Evolutionary conservation across 1,140 invertebrate species (phyloP), one percentile per base, ranked within the genome.

Genomic region (Apis florea): DNA sequence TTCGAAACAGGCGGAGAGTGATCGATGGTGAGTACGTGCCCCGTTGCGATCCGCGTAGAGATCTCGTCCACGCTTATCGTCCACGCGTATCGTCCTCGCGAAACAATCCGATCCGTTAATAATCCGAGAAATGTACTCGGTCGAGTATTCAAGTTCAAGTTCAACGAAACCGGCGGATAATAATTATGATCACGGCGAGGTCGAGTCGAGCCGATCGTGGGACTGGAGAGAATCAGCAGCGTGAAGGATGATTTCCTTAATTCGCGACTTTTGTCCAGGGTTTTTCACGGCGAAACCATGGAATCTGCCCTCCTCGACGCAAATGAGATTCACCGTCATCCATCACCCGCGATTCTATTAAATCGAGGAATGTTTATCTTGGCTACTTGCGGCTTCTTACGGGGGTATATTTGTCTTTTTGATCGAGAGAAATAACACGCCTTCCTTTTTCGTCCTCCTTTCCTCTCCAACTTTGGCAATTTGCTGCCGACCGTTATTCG

Each of bases 151-250:
- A n/a, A n/a, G n/a, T n/a, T n/a, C n/a, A n/a, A n/a, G n/a, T n/a
- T n/a, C n/a, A n/a, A n/a, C n/a, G n/a, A n/a, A n/a, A n/a, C n/a
- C n/a, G n/a, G n/a, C n/a, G n/a, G n/a, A n/a, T n/a, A n/a, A n/a
- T n/a, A 77, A 87, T 86, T 86, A 83, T 79, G 76, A 73, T 75
- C 73, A 72, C 13, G n/a, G n/a, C 82, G 12, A 15, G 40, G 63
- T 54, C 53, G 19, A 51, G n/a, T n/a, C 17, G n/a, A n/a, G n/a
- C n/a, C n/a, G n/a, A n/a, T n/a, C n/a, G n/a, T n/a, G n/a, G n/a
- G 31, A 2, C 31, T 40, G 31, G 5, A 40, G 53, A 40, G 40
- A 72, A 67, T 76, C 21, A 51, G 72, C 21, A 51, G 72, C 8
- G 9, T 76, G 54, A 78, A 61, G 49, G 66, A 78, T 68, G 64